These are phyloP conservation scores for Netelia virgata DNA, from an alignment of 2,888 invertebrate species.

Conservation along the genomic window DNA sequence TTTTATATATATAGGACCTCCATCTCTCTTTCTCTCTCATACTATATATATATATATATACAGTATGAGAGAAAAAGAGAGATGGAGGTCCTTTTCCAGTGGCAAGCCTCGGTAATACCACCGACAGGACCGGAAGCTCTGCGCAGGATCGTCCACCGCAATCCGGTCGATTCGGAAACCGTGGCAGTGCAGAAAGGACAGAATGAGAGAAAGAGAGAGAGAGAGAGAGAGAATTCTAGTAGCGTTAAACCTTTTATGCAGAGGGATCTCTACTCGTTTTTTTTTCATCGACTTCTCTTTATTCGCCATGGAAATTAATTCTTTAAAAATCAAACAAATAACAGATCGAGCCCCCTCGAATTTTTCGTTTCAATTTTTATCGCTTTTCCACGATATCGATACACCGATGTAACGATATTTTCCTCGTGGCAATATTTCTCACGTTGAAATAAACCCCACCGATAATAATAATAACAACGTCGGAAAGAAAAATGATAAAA, in stretches of 20 bases:
- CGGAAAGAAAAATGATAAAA: not conserved
- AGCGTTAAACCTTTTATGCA: slow-evolving; percentile 63
- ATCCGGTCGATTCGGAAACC: slow-evolving; percentile 70
- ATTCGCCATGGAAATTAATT: slow-evolving; percentile 47
- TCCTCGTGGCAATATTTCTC: too few relatives aligned
- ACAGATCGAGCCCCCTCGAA: not conserved
- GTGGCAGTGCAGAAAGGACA: slow-evolving; percentile 61
- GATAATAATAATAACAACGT: too few relatives aligned
- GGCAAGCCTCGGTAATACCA: slow-evolving; percentile 62
- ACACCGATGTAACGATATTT: not conserved
- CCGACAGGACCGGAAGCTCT: slow-evolving; percentile 64
- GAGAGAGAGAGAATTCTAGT: slow-evolving; percentile 19
- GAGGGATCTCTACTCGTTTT: slow-evolving; percentile 10
- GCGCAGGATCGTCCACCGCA: slow-evolving; percentile 67
- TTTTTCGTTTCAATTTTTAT: slow-evolving; percentile 28
- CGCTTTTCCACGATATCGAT: not conserved
- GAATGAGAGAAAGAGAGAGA: slow-evolving; percentile 27
- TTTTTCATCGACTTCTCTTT: slow-evolving; percentile 45
- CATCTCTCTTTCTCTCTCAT: too few relatives aligned
- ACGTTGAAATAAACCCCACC: too few relatives aligned
- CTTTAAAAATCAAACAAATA: slow-evolving; percentile 2
- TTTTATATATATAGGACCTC: slow-evolving; percentile 38
- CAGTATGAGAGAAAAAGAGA: slow-evolving; percentile 41
- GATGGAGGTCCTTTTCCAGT: slow-evolving; percentile 58
- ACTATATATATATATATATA: slow-evolving; percentile 7